Evolutionary conservation across 1,140 invertebrate species (phyloP), one percentile per base, ranked within the genome.

Genomic region (Leptopilina clavipes): DNA sequence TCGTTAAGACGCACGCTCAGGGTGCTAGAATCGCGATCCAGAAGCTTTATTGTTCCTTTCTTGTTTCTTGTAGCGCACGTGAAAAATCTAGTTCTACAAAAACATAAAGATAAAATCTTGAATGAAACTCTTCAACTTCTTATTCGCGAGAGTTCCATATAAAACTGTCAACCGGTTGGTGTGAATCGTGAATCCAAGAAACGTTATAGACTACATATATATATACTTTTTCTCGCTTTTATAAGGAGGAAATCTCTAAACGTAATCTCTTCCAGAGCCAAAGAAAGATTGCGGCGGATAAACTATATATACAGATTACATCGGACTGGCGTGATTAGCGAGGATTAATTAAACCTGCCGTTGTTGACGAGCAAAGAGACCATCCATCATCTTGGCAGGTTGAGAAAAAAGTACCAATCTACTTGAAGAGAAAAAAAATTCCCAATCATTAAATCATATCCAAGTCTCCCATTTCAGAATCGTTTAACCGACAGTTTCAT

Each of bases 31-130:
- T 83, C 84, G 80, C 80, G 74, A 83, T 81, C 76, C 77, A 73
- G 76, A 73, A 75, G 73, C 72, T 76, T 79, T 75, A 82, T 81
- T 81, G 76, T 79, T 70, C 75, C 71, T 73, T 80, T 81, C 76
- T 80, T 76, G 79, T 76, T 75, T 45, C 72, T 31, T 76, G 76
- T 75, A 72, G 76, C 78, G 79, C 79, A 76, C 78, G 37, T 79
- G 76, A 80, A 77, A 48, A 71, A 80, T 72, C 77, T 65, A 65
- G 59, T 22, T 73, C 78, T 52, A 73, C 25, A 59, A 75, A 56
- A 65, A 37, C 71, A 81, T 81, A 83, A 84, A 85, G 84, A 85
- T 85, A 65, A 78, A 76, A 82, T 84, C 83, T 85, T 78, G 31
- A 25, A 45, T n/a, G 18, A 31, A 65, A 76, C 73, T 73, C n/a